Evolutionary conservation across 2,888 invertebrate genomes (phyloP).

Genomic region (Fragum fragum): DNA sequence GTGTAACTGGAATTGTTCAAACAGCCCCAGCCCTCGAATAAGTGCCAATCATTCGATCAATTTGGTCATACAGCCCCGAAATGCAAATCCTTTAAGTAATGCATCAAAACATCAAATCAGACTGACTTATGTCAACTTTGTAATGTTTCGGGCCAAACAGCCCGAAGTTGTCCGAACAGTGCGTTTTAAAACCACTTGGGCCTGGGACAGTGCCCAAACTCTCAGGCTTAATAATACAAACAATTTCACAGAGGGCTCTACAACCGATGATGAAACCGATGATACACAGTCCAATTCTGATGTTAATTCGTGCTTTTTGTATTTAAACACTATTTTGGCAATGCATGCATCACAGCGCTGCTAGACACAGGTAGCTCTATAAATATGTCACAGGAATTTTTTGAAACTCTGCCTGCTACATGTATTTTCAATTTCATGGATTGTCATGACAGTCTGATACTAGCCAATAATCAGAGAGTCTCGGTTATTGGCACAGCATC

Average conservation of each 20-base stretch:
- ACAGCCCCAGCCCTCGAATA: neutral
- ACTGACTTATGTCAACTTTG: neutral
- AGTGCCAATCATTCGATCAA: neutral
- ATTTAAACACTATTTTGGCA: neutral
- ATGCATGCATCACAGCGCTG: neutral
- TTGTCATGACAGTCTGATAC: neutral
- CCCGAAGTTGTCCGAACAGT: neutral
- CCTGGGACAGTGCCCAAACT: slow-evolving; percentile 1
- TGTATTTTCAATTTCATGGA: neutral
- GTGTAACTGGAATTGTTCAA: neutral
- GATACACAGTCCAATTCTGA: neutral
- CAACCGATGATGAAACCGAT: neutral
- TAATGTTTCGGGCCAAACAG: neutral
- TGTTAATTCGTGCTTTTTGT: neutral
- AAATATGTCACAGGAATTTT: neutral
- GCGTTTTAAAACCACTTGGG: neutral
- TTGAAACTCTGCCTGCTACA: no score
- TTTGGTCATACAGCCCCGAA: neutral
- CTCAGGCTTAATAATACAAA: neutral
- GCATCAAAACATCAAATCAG: neutral
- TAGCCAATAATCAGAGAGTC: slow-evolving; percentile 29
- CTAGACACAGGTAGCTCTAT: slow-evolving; percentile 3
- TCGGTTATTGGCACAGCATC: slow-evolving; percentile 40
- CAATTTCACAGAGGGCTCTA: neutral
- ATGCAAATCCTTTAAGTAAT: neutral